Evolutionary conservation across 23 tunicate species (phyloP), one percentile per base, ranked within the genome.

Genomic region (Clavelina lepadiformis): DNA sequence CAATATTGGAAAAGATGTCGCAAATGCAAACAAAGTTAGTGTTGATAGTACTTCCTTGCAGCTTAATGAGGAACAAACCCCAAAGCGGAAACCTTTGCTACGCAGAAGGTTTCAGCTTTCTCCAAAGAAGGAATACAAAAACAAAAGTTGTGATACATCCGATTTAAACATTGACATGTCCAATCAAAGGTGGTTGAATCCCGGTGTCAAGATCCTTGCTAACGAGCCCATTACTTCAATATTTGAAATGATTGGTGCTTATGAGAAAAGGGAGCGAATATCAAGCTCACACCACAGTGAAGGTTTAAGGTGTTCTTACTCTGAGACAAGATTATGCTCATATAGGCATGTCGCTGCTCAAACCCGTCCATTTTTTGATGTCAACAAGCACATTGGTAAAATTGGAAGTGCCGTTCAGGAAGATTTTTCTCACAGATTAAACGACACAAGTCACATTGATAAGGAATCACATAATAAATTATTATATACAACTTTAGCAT

Each of bases 221-320:
- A 31, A 6, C 29, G 56, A 66, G 46, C 35, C 57, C 3, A 46
- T 28, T 20, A 66, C 56, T 5, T 66, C 24, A 5, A 25, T 66
- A 11, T 66, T 66, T 66, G 72, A 66, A 27, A 66, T 66, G 57
- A 23, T 66, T 22, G 72, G 72, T 5, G 72, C 72, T 33, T 66
- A 66, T 66, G 72, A 66, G 47, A 46, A 66, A 28, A 3, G 57
- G 3, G 57, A 66, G 11, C 5, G 35, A 5, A 66, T 66, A 26
- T 66, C 72, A 15, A 46, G 8, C 22, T 46, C 72, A 24, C 72
- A 66, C 47, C 13, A 24, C 35, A 46, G 72, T 66, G 72, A 66
- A 46, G 72, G 72, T 11, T 22, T 66, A 66, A 46, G 72, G 18
- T 66, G 72, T 27, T 29, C 72, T 24, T 24, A 46, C 30, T 25